A percentile compares a stretch with the other conserved stretches of the same genome.
phyloP scores from a whole-genome alignment of 2,113 vertebrate species.

The Talpa occidentalis region DNA sequence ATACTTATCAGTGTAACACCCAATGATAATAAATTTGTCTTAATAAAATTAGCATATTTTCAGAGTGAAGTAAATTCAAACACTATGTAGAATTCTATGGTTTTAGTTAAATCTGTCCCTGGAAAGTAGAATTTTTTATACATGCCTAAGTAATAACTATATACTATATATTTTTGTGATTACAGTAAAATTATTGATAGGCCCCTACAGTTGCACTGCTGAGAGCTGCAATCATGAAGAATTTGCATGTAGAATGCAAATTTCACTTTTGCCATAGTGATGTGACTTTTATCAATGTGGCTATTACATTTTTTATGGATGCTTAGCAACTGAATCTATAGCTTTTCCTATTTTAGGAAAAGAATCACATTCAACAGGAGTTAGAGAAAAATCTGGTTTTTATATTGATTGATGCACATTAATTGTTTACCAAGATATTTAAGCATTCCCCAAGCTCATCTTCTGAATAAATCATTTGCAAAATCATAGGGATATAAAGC shows the following conservation, averaged over 20 bases:
- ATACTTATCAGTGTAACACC: not conserved
- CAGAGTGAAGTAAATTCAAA: not conserved
- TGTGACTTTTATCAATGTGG: conserved; percentile 70
- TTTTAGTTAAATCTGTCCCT: not conserved
- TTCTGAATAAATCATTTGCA: conserved; percentile 84
- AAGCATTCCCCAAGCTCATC: conserved; percentile 72
- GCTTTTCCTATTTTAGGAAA: conserved; percentile 81
- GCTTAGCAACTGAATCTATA: conserved; percentile 74
- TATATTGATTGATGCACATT: conserved; percentile 80
- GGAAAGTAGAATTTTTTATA: not conserved
- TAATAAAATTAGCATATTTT: conserved; percentile 14
- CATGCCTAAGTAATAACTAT: conserved; percentile 10
- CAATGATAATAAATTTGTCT: not conserved
- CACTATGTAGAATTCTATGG: not conserved
- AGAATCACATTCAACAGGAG: conserved; percentile 73
- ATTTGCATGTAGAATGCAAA: conserved; percentile 57
- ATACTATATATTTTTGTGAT: not conserved
- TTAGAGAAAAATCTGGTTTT: conserved; percentile 70
- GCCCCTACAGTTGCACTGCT: not conserved
- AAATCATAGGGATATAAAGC: conserved; percentile 80
- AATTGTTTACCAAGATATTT: conserved; percentile 81
- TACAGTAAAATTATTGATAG: not conserved
- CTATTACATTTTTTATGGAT: conserved; percentile 81
- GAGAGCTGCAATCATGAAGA: not conserved
- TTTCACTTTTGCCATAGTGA: conserved; percentile 50